Conservation (phyloP, 1,140 invertebrate species). For the Choristoneura fumiferana region DNA sequence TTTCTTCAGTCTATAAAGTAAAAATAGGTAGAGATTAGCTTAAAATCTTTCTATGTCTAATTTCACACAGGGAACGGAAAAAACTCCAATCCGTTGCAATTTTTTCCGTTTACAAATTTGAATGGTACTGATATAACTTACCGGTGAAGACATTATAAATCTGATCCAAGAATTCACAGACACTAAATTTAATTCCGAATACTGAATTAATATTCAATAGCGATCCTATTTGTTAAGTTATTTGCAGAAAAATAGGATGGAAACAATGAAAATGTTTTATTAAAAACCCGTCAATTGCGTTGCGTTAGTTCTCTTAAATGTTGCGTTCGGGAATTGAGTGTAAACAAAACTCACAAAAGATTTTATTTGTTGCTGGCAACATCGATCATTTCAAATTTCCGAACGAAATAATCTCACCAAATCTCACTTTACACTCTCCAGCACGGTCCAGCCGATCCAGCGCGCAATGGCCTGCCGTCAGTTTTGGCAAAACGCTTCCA, state of each 20-base stretch:
- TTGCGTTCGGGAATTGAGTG: constrained; percentile 1
- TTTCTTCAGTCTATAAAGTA: constrained; percentile 53
- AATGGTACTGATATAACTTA: constrained; percentile 29
- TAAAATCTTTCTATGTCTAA: no score
- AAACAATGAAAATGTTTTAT: constrained; percentile 4
- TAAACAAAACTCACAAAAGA: constrained; percentile 5
- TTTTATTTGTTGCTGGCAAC: background rate
- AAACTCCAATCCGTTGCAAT: constrained; percentile 5
- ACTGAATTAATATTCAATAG: background rate
- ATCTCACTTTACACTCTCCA: constrained; percentile 9
- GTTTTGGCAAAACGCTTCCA: background rate
- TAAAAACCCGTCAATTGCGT: constrained; percentile 11
- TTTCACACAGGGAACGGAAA: background rate
- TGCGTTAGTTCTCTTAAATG: constrained; percentile 7
- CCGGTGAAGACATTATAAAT: constrained; percentile 56
- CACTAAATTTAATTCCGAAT: background rate
- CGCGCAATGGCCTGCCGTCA: background rate
- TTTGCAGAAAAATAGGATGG: constrained; percentile 5
- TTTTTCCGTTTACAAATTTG: constrained; percentile 19
- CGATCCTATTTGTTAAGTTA: background rate
- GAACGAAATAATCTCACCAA: constrained; percentile 1
- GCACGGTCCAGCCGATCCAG: background rate
- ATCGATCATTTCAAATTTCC: background rate
- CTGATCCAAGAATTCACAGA: constrained; percentile 11
- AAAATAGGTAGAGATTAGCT: background rate